Evolutionary conservation across 2,797 vertebrate species (phyloP).

Genomic region (Fratercula arctica): DNA sequence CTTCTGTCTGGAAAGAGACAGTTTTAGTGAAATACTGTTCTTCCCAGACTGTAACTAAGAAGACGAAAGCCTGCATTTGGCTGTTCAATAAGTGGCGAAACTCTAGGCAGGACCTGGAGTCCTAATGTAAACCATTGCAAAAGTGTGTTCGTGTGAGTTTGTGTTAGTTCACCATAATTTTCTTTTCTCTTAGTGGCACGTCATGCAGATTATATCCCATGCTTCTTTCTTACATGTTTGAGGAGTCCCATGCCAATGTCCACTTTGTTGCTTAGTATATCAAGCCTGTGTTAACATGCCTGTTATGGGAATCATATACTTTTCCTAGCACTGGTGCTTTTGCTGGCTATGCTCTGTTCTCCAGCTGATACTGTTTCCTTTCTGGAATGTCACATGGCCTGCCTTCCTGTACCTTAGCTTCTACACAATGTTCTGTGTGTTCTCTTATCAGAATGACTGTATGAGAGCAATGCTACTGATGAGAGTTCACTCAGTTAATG

Average conservation of each 20-base stretch:
- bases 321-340: not conserved
- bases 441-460: not conserved
- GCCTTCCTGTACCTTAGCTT: not conserved
- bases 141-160: not conserved
- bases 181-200: not conserved
- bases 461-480: not conserved
- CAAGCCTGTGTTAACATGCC: not conserved
- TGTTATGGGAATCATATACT: accelerated
- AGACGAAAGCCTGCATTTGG: not conserved
- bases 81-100: not conserved
- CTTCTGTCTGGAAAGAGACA: not conserved
- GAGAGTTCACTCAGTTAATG: not conserved
- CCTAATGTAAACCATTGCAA: not conserved
- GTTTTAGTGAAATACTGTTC: not conserved
- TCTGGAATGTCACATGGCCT: not conserved
- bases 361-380: not conserved
- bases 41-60: not conserved
- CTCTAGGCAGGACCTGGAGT: not conserved
- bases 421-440: not conserved
- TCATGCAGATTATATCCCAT: not conserved
- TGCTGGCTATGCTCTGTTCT: not conserved
- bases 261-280: not conserved
- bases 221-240: not conserved
- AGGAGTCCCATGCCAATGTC: not conserved
- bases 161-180: not conserved